Percentiles rank a stretch among this genome's conserved stretches.
Conservation (phyloP, 2,888 invertebrate genomes). For the Tyria jacobaeae region DNA sequence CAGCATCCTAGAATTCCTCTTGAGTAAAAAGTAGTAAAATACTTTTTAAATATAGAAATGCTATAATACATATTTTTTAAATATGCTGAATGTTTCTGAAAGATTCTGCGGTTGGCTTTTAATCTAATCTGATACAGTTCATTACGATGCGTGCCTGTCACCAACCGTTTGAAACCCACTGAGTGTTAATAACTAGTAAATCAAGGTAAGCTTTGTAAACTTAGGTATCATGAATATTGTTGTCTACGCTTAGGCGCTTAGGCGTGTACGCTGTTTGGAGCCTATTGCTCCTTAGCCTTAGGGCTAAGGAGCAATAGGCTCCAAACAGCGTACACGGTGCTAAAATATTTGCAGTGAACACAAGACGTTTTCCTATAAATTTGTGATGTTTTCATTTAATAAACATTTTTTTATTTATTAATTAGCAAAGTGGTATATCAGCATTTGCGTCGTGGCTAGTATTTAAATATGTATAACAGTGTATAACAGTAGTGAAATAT, state of each 20-base stretch:
- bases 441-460: too few relatives aligned
- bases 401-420: not conserved
- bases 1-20: too few relatives aligned
- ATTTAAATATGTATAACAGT: too few relatives aligned
- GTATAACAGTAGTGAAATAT: too few relatives aligned
- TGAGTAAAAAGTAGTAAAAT: too few relatives aligned
- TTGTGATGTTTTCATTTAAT: too few relatives aligned
- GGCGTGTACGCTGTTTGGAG: too few relatives aligned
- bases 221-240: not conserved
- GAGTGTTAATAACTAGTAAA: slow-evolving; percentile 1
- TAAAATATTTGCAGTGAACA: too few relatives aligned
- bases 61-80: not conserved
- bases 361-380: too few relatives aligned
- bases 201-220: slow-evolving; percentile 2
- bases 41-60: too few relatives aligned
- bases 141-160: not conserved
- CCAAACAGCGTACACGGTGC: not conserved
- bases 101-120: not conserved
- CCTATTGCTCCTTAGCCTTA: not conserved
- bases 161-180: not conserved
- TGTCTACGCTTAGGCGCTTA: not conserved
- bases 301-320: not conserved
- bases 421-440: not conserved
- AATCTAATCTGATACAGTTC: not conserved
- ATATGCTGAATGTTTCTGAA: not conserved